phyloP scores from a whole-genome alignment of 2,113 vertebrate species.

The Thunnus thynnus region DNA sequence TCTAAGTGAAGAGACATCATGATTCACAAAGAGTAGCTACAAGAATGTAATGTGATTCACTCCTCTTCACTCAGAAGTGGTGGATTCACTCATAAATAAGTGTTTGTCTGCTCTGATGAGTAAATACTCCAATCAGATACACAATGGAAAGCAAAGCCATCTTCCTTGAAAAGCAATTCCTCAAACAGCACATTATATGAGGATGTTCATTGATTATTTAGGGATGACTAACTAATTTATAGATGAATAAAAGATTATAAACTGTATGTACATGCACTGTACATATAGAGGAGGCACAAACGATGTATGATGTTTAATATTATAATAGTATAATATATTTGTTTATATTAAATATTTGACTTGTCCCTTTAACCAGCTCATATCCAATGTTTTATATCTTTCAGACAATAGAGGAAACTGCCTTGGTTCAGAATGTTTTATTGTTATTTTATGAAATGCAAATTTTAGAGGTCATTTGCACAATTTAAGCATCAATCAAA shows the following conservation, averaged over 20 bases:
- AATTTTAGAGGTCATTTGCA: background rate
- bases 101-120: too few relatives aligned
- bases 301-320: background rate
- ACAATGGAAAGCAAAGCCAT: too few relatives aligned
- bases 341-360: too few relatives aligned
- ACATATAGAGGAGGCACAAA: background rate
- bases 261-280: background rate
- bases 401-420: too few relatives aligned
- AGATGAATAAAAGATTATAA: background rate
- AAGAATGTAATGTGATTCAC: background rate
- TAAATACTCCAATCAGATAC: too few relatives aligned
- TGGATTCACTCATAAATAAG: too few relatives aligned
- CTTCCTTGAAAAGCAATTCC: too few relatives aligned
- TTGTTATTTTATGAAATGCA: background rate
- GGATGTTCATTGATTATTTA: background rate
- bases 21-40: background rate
- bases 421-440: background rate
- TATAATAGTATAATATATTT: background rate
- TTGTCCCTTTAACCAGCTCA: background rate
- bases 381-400: background rate
- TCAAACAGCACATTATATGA: background rate
- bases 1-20: too few relatives aligned
- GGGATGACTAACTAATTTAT: background rate
- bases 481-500: background rate
- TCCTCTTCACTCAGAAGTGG: background rate